Conservation (phyloP, 2,888 invertebrate species). For the Drosophila neoperkinsi region DNA sequence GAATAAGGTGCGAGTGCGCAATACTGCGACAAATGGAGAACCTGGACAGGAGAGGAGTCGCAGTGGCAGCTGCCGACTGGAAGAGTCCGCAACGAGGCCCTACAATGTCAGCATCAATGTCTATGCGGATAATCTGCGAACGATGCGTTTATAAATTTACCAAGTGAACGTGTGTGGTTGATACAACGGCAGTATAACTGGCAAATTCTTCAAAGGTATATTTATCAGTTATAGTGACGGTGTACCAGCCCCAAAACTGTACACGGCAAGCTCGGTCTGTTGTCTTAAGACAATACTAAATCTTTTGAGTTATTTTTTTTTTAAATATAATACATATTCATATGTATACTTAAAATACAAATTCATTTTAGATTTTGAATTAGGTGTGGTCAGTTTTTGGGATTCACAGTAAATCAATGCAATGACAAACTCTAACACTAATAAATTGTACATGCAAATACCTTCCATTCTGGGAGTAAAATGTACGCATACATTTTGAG, state of each 20-base stretch:
- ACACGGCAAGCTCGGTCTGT: background rate
- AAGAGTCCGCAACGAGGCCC: slow-evolving; percentile 23
- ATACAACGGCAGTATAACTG: slow-evolving; percentile 28
- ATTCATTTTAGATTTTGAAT: background rate
- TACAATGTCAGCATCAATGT: slow-evolving; percentile 77
- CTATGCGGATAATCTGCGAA: slow-evolving; percentile 65
- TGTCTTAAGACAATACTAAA: slow-evolving; percentile 7
- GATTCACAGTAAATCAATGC: slow-evolving; percentile 74
- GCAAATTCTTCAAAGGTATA: background rate
- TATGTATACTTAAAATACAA: slow-evolving; percentile 5
- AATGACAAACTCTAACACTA: slow-evolving; percentile 54
- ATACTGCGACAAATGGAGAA: background rate
- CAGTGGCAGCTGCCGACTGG: slow-evolving; percentile 2
- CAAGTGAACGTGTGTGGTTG: slow-evolving; percentile 6
- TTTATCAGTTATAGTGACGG: slow-evolving; percentile 12
- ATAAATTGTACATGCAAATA: slow-evolving; percentile 45
- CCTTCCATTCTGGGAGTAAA: slow-evolving; percentile 83
- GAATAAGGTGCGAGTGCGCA: slow-evolving; percentile 43
- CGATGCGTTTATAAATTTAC: slow-evolving; percentile 44
- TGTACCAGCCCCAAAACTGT: slow-evolving; percentile 10
- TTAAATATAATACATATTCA: background rate
- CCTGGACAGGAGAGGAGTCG: background rate
- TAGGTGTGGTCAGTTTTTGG: slow-evolving; percentile 24
- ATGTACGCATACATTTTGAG: slow-evolving; percentile 18
- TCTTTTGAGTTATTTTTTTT: slow-evolving; percentile 11